Percentiles rank a stretch among this genome's conserved stretches.
Conservation (phyloP, 1,140 invertebrate genomes). For the Drosophila simulans region DNA sequence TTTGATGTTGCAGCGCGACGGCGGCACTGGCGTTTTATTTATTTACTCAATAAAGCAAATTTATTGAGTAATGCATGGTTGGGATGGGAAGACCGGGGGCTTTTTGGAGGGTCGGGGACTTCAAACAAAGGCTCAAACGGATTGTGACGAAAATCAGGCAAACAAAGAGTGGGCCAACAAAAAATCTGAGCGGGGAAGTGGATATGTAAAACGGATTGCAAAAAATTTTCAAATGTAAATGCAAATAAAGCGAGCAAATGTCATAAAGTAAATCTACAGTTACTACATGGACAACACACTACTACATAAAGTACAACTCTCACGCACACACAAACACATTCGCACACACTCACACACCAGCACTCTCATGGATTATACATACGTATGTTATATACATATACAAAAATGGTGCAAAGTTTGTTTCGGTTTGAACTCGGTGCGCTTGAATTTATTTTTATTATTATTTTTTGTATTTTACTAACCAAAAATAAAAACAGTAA, state of each 20-base stretch:
- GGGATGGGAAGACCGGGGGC: not conserved
- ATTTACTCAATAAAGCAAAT: slow-evolving; percentile 82
- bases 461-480: slow-evolving; percentile 57
- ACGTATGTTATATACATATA: slow-evolving; percentile 19
- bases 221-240: slow-evolving; percentile 70
- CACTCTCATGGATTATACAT: slow-evolving; percentile 17
- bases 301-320: slow-evolving; percentile 57
- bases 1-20: slow-evolving; percentile 51
- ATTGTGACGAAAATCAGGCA: slow-evolving; percentile 35
- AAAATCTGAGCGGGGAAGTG: not conserved
- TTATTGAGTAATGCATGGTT: slow-evolving; percentile 72
- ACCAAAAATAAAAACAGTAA: slow-evolving; percentile 42
- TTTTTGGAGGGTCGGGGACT: not conserved
- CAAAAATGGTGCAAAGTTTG: slow-evolving; percentile 82
- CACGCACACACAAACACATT: slow-evolving; percentile 5
- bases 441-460: slow-evolving; percentile 81
- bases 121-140: slow-evolving; percentile 52
- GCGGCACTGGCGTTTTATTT: slow-evolving; percentile 68
- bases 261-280: slow-evolving; percentile 74
- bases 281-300: slow-evolving; percentile 38
- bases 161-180: slow-evolving; percentile 14
- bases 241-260: slow-evolving; percentile 77
- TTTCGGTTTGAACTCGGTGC: slow-evolving; percentile 84
- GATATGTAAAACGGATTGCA: slow-evolving; percentile 32
- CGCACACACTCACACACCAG: slow-evolving; percentile 7